Percentiles rank a stretch among this genome's conserved stretches.
These are phyloP conservation scores for Pseudotriccus pelzelni DNA, from an alignment of 2,797 vertebrate genomes.

Conservation along the genomic window DNA sequence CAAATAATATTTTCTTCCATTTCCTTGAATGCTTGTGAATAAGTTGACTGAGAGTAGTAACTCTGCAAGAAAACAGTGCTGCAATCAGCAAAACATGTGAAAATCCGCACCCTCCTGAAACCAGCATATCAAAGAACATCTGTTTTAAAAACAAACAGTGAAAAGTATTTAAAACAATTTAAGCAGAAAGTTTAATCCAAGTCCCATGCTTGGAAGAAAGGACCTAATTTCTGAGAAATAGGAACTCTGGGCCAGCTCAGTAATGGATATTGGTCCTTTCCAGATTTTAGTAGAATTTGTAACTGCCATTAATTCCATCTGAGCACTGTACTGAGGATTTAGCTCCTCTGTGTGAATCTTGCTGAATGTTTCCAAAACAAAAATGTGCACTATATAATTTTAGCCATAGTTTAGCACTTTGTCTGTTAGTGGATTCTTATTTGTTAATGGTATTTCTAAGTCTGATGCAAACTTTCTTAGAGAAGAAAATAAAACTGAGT, in stretches of 20 bases:
- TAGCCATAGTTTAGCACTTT: neutral
- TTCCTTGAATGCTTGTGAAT: neutral
- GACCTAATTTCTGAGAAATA: constrained; percentile 57
- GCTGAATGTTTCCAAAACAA: constrained; percentile 5
- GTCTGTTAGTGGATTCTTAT: neutral
- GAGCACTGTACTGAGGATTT: constrained; percentile 8
- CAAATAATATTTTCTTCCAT: neutral
- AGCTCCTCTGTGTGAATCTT: neutral
- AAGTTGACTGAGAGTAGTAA: neutral
- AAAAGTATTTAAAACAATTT: constrained; percentile 44
- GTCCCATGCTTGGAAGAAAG: constrained; percentile 39
- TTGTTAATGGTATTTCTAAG: neutral
- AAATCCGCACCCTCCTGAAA: neutral
- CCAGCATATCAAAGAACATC: neutral
- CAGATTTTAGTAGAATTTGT: constrained; percentile 33
- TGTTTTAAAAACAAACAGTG: constrained; percentile 27
- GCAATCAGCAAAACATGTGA: neutral
- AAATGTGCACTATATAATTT: neutral
- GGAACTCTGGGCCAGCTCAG: constrained; percentile 37
- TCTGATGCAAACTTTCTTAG: neutral
- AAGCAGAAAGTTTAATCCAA: constrained; percentile 36
- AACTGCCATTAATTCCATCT: constrained; percentile 30
- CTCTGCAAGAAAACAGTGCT: neutral
- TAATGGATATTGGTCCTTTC: constrained; percentile 33
- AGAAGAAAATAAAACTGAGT: neutral